A percentile compares a stretch with the other conserved stretches of the same genome.
phyloP scores from a whole-genome alignment of 1,140 invertebrate genomes.

The Bombyx mori region DNA sequence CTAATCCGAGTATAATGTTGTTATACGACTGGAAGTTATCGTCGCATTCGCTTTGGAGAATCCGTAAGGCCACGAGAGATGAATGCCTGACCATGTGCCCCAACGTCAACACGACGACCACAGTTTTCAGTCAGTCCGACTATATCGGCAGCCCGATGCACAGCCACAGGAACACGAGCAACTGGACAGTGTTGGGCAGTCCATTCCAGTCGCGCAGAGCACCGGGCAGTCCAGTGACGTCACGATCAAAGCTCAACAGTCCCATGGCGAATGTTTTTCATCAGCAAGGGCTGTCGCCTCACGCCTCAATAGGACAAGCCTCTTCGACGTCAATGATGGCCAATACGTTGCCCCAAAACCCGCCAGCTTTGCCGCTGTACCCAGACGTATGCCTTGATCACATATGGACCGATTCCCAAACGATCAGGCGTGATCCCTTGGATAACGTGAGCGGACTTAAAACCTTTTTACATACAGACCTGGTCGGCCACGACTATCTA shows the following conservation, averaged over 20 bases:
- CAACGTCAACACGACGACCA: constrained; percentile 62
- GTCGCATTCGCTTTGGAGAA: constrained; percentile 86
- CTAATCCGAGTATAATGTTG: constrained; percentile 73
- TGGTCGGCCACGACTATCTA: constrained; percentile 86
- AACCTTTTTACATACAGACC: constrained; percentile 86
- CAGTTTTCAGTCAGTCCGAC: constrained; percentile 68
- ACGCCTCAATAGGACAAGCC: constrained; percentile 61
- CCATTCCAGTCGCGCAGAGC: constrained; percentile 48
- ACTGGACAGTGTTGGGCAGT: constrained; percentile 49
- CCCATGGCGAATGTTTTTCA: constrained; percentile 73
- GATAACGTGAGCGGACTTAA: constrained; percentile 76
- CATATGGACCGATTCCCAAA: constrained; percentile 85
- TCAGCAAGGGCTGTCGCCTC: constrained; percentile 62
- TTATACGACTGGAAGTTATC: constrained; percentile 83
- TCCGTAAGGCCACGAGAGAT: constrained; percentile 82
- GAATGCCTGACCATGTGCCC: constrained; percentile 76
- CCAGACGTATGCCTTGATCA: constrained; percentile 91
- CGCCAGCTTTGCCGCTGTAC: constrained; percentile 79
- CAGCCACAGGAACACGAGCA: constrained; percentile 38
- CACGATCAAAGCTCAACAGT: constrained; percentile 73
- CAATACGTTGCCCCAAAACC: constrained; percentile 34
- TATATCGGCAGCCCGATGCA: constrained; percentile 49
- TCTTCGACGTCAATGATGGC: constrained; percentile 59
- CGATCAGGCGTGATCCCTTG: constrained; percentile 65
- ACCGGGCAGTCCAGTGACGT: constrained; percentile 31